Base-by-base conservation (phyloP, 2,888 invertebrate species). In the Rhynchonema sp. region DNA sequence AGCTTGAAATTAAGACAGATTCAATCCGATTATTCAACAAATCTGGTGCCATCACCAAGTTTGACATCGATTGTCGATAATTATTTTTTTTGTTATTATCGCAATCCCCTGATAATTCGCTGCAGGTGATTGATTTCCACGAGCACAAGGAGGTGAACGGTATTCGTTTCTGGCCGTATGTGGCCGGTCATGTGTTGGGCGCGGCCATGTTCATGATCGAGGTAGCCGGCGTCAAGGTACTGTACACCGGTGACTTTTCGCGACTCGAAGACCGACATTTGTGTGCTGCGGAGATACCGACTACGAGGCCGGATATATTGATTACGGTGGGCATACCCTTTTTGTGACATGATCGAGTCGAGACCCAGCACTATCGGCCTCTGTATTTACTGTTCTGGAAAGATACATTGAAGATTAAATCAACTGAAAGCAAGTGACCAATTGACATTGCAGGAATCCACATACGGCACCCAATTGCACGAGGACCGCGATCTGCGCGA, bases 191-290 rank as follows among this genome's bases (percentile, higher is more conserved):
- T 75, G 98, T 98, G 1, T 79, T 99, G 0, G 98, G 98, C 0
- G 98, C 98, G 0, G 96, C 96, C 59, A 99, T 99, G 96, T 99
- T 99, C 74, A 94, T 98, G 92, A 88, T 99, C 62, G 96, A 98
- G 79, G 98, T 99, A 57, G 98, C 96, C 30, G 98, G 96, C 22
- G 92, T 96, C 1, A 91, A 89, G 79, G 74, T 78, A 60, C 63
- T 71, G 1, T 72, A 69, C 62, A 98, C 98, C 0, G 98, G 98
- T 0, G 98, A 99, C 72, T 99, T 98, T 74, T 96, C 96, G 1
- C 79, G 98, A 56, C 91, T 96, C 77, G 98, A 98, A 75, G 98
- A 99, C 77, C 79, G 98, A 13, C 98, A 99, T 82, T 81, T 99
- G 66, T 96, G 96, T 90, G 91, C 96, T 1, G 98, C 98, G 0